Evolutionary conservation across 2,888 invertebrate species (phyloP).

Genomic region (Ryuthela nishihirai): DNA sequence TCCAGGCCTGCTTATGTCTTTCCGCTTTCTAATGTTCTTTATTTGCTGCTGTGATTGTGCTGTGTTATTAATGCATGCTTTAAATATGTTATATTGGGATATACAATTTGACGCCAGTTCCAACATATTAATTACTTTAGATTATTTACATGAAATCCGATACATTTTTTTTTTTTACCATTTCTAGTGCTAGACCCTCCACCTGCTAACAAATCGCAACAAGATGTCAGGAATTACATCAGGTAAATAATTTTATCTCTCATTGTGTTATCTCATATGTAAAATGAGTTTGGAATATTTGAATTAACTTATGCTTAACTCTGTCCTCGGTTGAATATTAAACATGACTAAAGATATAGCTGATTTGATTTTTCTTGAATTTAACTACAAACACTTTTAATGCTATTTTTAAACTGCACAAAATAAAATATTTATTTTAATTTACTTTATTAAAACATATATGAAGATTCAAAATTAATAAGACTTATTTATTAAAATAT

Average conservation of each 20-base stretch:
- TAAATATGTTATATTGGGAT: too few relatives aligned
- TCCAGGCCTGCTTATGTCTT: too few relatives aligned
- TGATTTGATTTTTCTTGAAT: not conserved
- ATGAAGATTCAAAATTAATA: not conserved
- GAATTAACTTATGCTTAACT: too few relatives aligned
- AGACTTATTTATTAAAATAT: too few relatives aligned
- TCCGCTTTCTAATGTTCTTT: too few relatives aligned
- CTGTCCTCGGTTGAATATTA: not conserved
- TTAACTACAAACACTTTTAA: not conserved
- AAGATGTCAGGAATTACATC: constrained; percentile 65
- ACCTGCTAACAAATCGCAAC: constrained; percentile 66
- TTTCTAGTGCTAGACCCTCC: constrained; percentile 62
- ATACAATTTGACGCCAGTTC: not conserved
- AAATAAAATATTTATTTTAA: not conserved
- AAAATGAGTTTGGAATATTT: too few relatives aligned
- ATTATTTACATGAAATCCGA: not conserved
- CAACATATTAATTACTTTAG: not conserved
- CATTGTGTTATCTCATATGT: not conserved
- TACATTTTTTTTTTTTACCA: not conserved
- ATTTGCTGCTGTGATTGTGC: too few relatives aligned
- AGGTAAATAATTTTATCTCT: constrained; percentile 51
- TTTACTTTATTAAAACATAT: not conserved
- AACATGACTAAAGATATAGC: not conserved
- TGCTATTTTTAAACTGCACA: not conserved
- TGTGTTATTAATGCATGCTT: too few relatives aligned